Evolutionary conservation across 2,797 vertebrate species (phyloP), one percentile per base, ranked within the genome.

Genomic region (Remorina albescens): DNA sequence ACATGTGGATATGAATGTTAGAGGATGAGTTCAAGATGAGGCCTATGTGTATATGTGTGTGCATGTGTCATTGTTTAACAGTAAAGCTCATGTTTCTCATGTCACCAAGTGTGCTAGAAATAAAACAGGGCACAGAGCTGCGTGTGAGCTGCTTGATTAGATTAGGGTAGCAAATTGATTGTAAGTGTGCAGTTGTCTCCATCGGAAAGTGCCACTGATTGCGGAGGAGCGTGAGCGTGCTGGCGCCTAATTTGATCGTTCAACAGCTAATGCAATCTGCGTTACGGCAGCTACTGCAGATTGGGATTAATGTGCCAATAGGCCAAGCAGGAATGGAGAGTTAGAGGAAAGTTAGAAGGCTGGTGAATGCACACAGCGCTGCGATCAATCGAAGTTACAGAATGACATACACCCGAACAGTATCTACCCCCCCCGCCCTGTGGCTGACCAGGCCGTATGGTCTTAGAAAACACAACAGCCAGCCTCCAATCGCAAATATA

Each of bases 141-240:
- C 12, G 51, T 86, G 78, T 44, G 63, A 82, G 88, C 81, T 34
- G 68, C 82, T 81, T 57, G 46, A 92, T 94, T 88, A 85, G 82
- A 92, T 93, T 88, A 93, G 78, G 71, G 50, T 32, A 30, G 82
- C 57, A 90, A 91, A 93, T 93, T 94, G 92, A 95, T 93, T 94
- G 88, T 89, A 83, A 92, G 89, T 67, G 55, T 79, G 80, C 67
- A 73, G 84, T 89, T 80, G 85, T 92, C 82, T 90, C 80, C 83
- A 80, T 86, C n/a, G 75, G 78, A 87, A 89, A 93, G 85, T 85
- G 87, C 76, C 72, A 74, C 76, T 91, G 88, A 93, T 90, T 89
- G 91, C 49, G 61, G 88, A 88, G 86, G 88, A 62, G 79, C 79
- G 76, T 76, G 71, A 89, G 85, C 76, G 53, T 84, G 88, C 86